Conservation (phyloP, 2,888 invertebrate species). For the Papilio elwesi region DNA sequence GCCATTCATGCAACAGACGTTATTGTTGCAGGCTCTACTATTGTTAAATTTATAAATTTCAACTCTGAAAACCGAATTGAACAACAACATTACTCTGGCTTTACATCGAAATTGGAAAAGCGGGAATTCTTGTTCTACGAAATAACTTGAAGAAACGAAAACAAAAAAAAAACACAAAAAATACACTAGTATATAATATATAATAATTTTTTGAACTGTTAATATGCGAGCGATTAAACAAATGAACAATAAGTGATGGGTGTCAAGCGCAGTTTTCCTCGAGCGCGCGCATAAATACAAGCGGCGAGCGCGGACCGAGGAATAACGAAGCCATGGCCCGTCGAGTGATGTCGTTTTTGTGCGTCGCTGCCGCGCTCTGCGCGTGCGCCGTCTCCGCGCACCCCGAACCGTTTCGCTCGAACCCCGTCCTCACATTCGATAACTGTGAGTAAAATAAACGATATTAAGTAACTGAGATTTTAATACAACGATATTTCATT, state of each 20-base stretch:
- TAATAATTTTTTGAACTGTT: constrained; percentile 13
- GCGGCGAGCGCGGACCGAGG: constrained; percentile 48
- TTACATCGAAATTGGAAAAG: neutral
- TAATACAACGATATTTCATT: neutral
- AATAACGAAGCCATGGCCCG: constrained; percentile 39
- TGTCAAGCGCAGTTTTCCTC: constrained; percentile 22
- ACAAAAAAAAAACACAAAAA: neutral
- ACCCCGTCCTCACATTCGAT: neutral
- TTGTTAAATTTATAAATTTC: too few species aligned
- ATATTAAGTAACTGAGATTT: constrained; percentile 4
- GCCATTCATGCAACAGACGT: too few species aligned
- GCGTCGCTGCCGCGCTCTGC: constrained; percentile 51
- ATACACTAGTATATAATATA: neutral
- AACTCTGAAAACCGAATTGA: too few species aligned
- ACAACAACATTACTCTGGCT: too few species aligned
- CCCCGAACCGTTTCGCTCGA: constrained; percentile 29
- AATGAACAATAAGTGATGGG: constrained; percentile 36
- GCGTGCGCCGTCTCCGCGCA: constrained; percentile 51
- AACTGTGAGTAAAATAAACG: constrained; percentile 23
- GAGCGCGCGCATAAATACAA: constrained; percentile 46
- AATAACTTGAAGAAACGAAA: neutral
- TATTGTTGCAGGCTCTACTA: too few species aligned
- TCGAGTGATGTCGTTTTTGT: constrained; percentile 53
- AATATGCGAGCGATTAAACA: constrained; percentile 35
- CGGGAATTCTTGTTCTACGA: neutral